Conservation (phyloP, 1,140 invertebrate genomes). For the Carposina sasakii region DNA sequence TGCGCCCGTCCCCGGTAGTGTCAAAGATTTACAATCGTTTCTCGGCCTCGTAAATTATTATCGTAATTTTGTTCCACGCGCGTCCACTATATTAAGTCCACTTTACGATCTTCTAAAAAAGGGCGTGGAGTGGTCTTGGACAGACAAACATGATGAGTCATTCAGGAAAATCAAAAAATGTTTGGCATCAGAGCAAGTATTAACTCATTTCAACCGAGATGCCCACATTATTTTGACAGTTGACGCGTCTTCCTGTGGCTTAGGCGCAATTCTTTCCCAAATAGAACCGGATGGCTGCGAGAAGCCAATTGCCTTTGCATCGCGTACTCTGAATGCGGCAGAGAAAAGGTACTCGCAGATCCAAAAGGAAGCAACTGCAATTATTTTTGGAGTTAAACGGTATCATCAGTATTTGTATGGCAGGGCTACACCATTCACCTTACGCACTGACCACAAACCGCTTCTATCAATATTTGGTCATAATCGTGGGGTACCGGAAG, state of each 20-base stretch:
- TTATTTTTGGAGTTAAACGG: too few species aligned
- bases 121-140: not conserved
- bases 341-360: constrained; percentile 1
- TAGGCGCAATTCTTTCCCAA: constrained; percentile 2
- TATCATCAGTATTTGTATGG: too few species aligned
- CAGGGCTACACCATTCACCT: too few species aligned
- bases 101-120: not conserved
- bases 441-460: too few species aligned
- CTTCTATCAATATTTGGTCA: too few species aligned
- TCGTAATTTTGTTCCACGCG: not conserved
- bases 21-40: not conserved
- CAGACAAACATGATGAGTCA: not conserved
- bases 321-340: not conserved
- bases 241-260: not conserved
- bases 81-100: not conserved
- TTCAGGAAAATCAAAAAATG: not conserved
- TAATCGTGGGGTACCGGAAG: too few species aligned
- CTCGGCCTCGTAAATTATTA: not conserved
- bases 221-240: constrained; percentile 1
- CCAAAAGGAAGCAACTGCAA: too few species aligned
- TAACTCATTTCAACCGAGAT: not conserved
- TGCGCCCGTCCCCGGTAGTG: not conserved
- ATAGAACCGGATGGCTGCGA: not conserved
- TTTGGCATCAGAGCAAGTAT: not conserved
- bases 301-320: not conserved